Percentiles rank a stretch among this genome's conserved stretches.
These are phyloP conservation scores for Pteropus alecto DNA, from an alignment of 2,113 vertebrate genomes.

Conservation along the genomic window DNA sequence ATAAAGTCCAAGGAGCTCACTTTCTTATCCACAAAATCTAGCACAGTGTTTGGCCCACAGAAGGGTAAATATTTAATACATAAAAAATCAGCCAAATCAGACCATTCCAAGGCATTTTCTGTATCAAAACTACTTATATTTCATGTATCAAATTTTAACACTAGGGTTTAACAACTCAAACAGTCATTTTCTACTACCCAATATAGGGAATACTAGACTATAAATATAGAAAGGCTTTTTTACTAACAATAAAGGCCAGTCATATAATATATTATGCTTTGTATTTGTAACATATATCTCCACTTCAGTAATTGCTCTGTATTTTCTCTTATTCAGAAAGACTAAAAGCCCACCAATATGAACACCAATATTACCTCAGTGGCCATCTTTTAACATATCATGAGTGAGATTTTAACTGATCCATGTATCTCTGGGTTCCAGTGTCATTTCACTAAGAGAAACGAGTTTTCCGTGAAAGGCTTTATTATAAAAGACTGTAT, in stretches of 20 bases:
- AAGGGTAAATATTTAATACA: neutral
- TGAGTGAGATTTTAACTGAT: slow-evolving; percentile 2
- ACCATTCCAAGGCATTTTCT: neutral
- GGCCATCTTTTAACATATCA: neutral
- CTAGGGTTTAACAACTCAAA: neutral
- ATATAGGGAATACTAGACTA: neutral
- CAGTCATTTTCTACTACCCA: neutral
- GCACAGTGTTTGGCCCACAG: neutral
- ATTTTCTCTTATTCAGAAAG: neutral
- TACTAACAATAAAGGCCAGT: neutral
- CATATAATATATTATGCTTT: neutral
- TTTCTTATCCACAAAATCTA: neutral
- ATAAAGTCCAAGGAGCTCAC: neutral
- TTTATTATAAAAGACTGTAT: slow-evolving; percentile 19
- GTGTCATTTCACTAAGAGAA: neutral
- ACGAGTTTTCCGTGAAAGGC: slow-evolving; percentile 11
- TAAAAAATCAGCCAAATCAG: neutral
- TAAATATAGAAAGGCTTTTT: neutral
- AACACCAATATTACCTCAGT: neutral
- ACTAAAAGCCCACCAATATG: neutral
- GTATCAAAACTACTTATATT: neutral
- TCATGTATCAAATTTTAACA: neutral
- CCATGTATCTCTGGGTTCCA: neutral
- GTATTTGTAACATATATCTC: neutral
- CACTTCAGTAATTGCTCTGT: neutral